Evolutionary conservation across 2,888 invertebrate genomes (phyloP).

Genomic region (Spilosoma lubricipeda): DNA sequence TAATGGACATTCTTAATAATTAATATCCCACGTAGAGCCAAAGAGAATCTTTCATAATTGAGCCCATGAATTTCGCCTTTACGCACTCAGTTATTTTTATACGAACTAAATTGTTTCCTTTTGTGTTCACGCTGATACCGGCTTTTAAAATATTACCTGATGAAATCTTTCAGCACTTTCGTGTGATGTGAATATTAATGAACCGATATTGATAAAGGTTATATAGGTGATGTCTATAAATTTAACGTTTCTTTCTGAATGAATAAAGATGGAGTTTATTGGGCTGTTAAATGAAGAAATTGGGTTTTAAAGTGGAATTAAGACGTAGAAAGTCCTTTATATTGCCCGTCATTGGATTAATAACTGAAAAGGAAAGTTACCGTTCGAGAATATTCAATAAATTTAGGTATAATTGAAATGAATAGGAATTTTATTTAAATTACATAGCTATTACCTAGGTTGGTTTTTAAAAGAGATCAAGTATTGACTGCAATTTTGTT

Average conservation of each 20-base stretch:
- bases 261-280: constrained; percentile 34
- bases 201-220: constrained; percentile 44
- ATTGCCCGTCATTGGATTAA: constrained; percentile 14
- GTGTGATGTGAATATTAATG: constrained; percentile 52
- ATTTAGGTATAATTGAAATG: background rate
- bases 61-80: constrained; percentile 35
- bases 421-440: background rate
- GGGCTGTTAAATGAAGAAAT: constrained; percentile 34
- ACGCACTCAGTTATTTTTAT: constrained; percentile 30
- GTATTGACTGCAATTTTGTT: background rate
- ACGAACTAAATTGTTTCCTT: constrained; percentile 41
- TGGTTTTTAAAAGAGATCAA: background rate
- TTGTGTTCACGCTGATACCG: constrained; percentile 28
- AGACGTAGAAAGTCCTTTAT: constrained; percentile 17
- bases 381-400: constrained; percentile 2
- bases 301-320: constrained; percentile 25
- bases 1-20: constrained; percentile 45
- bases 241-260: constrained; percentile 31
- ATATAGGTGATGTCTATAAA: constrained; percentile 29
- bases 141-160: constrained; percentile 30
- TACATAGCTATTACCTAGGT: background rate
- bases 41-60: constrained; percentile 42
- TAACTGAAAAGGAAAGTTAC: constrained; percentile 6
- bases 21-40: constrained; percentile 36
- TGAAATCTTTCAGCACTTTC: constrained; percentile 33